phyloP scores from a whole-genome alignment of 2,797 vertebrate genomes.

The Gambusia yucatana region DNA sequence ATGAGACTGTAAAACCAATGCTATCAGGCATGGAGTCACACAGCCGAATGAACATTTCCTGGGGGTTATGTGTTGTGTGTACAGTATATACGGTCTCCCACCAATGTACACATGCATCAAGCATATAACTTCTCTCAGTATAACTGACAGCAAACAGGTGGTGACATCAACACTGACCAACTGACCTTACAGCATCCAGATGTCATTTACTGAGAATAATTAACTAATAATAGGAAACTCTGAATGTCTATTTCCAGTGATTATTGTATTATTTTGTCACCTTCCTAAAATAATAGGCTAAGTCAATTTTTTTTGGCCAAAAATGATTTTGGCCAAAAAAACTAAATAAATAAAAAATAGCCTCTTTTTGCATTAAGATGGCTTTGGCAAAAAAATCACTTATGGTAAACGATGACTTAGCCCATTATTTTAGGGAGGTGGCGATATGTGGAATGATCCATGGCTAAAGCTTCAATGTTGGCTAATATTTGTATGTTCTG shows the following conservation, averaged over 20 bases:
- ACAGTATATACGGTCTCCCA: conserved; percentile 50
- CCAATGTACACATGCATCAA: conserved; percentile 28
- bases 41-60: conserved; percentile 4
- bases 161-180: conserved; percentile 49
- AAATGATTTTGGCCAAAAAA: no score
- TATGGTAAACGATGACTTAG: no score
- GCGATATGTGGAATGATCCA: not conserved
- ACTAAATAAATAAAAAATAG: no score
- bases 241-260: conserved; percentile 2
- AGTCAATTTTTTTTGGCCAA: no score
- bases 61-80: conserved; percentile 36
- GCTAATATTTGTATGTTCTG: conserved; percentile 31
- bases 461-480: conserved; percentile 7
- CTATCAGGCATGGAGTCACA: conserved; percentile 17
- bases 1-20: conserved; percentile 19
- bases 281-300: no score
- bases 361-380: no score
- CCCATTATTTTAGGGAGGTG: no score
- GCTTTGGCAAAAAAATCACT: no score
- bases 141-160: conserved; percentile 64
- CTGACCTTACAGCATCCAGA: conserved; percentile 48
- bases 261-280: not conserved
- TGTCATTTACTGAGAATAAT: conserved; percentile 1
- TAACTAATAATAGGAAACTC: not conserved
- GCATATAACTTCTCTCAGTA: conserved; percentile 26